Base-by-base conservation (phyloP, 1,140 invertebrate genomes). In the Wasmannia auropunctata region DNA sequence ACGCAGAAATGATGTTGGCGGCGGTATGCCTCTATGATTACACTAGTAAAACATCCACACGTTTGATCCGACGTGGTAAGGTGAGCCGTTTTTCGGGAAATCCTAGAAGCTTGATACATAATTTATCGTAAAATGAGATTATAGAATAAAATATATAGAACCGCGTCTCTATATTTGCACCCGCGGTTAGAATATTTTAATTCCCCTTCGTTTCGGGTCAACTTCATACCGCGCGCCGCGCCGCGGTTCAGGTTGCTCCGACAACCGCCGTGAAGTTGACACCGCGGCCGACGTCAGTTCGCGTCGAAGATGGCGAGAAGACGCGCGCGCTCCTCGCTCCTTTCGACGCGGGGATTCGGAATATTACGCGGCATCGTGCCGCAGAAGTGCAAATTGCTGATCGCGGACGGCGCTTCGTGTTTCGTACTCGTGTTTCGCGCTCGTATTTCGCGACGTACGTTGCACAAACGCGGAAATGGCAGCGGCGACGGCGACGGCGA, bases 381-480 rank as follows among this genome's bases (percentile, higher is more conserved):
- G 22, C 37, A 37, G 37, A 49, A 34, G 46, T 22, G 43, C 14
- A 34, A 63, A 63, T 43, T 25, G 10, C 8, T 1, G 8, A 7
- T 31, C 56, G 10, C 19, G 56, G 11, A 46, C 28, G 40, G 46
- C 19, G 28, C 3, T 14, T 76, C 40, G 56, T 31, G 16, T 74
- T 10, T 4, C 70, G 70, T 2, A 4, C 34, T 75, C 72, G 40
- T 49, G 25, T 70, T 70, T 70, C 25, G 19, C 70, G 70, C 11
- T n/a, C 70, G 19, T 34, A 54, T 72, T 72, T 51, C 46, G 69
- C 69, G 63, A 40, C 10, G n/a, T 54, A n/a, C 49, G n/a, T n/a
- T 2, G 63, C 22, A 25, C 11, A 46, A 46, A 8, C 5, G 37
- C 7, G 37, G 63, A 67, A 67, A 67, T 25, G 63, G 6, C 63